These are phyloP conservation scores for Akabosia matsudoensis DNA, from an alignment of 1,140 invertebrate genomes.

Conservation along the genomic window DNA sequence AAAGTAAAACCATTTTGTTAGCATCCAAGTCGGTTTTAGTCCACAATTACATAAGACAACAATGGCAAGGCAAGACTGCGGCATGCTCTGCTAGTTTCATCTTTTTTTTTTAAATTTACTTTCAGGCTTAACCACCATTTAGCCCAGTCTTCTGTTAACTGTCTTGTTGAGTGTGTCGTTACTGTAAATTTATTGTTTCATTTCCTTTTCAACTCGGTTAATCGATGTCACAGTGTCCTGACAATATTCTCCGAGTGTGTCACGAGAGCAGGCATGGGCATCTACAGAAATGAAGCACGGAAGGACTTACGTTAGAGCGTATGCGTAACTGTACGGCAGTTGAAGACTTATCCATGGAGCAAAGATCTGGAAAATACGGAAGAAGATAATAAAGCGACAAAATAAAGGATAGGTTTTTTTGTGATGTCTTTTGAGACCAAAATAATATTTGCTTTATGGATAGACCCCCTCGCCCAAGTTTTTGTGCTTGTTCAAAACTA, in stretches of 20 bases:
- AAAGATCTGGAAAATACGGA: too few species aligned
- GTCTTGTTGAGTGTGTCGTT: background rate
- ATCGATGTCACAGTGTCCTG: background rate
- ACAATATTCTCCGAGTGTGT: background rate
- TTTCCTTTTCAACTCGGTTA: background rate
- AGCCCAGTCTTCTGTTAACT: background rate
- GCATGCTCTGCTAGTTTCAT: background rate
- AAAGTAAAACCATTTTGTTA: background rate
- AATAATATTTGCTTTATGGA: too few species aligned
- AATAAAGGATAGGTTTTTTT: too few species aligned
- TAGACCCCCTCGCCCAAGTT: too few species aligned
- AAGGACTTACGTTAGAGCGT: too few species aligned
- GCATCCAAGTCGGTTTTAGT: background rate
- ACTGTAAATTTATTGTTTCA: background rate
- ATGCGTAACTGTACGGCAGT: too few species aligned
- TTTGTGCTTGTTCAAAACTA: too few species aligned
- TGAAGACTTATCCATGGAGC: too few species aligned
- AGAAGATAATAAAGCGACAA: too few species aligned
- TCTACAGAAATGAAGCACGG: too few species aligned
- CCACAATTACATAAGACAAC: background rate
- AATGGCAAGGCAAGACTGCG: background rate
- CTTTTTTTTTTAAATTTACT: slow-evolving; percentile 10
- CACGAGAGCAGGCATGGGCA: too few species aligned
- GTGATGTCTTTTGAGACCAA: too few species aligned
- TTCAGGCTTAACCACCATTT: background rate